A percentile compares a stretch with the other conserved stretches of the same genome.
Conservation (phyloP, 2,113 vertebrate species). For the Ctenomys sociabilis region DNA sequence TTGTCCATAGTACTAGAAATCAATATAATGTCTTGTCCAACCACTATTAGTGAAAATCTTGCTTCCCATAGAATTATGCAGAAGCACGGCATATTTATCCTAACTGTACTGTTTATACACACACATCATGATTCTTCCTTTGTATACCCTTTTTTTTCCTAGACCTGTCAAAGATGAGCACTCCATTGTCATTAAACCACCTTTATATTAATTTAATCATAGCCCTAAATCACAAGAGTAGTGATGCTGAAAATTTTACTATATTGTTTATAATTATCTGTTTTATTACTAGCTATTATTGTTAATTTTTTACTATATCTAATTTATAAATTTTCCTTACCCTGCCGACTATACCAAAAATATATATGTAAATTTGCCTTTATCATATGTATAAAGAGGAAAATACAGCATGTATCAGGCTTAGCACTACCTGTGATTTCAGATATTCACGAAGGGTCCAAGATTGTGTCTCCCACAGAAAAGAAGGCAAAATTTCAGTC, state of each 20-base stretch:
- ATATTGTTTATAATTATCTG: neutral
- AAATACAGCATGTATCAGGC: neutral
- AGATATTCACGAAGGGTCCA: neutral
- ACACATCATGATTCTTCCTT: too few relatives aligned
- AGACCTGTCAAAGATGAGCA: too few relatives aligned
- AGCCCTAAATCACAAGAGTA: neutral
- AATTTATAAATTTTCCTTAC: neutral
- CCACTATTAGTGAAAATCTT: too few relatives aligned
- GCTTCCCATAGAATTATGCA: too few relatives aligned
- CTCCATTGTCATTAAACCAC: too few relatives aligned
- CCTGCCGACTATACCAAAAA: neutral
- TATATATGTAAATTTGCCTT: neutral
- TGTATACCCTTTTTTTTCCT: too few relatives aligned
- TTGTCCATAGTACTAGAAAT: too few relatives aligned
- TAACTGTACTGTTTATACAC: too few relatives aligned
- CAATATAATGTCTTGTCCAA: too few relatives aligned
- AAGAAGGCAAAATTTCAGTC: neutral
- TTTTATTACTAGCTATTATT: neutral
- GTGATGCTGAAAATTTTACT: neutral
- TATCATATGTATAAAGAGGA: neutral
- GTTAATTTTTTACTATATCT: neutral
- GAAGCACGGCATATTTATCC: too few relatives aligned
- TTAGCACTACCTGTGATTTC: neutral
- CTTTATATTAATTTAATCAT: neutral
- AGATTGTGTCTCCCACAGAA: neutral